A percentile compares a stretch with the other conserved stretches of the same genome.
Conservation (phyloP, 1,140 invertebrate genomes). For the Arctopsyche grandis region DNA sequence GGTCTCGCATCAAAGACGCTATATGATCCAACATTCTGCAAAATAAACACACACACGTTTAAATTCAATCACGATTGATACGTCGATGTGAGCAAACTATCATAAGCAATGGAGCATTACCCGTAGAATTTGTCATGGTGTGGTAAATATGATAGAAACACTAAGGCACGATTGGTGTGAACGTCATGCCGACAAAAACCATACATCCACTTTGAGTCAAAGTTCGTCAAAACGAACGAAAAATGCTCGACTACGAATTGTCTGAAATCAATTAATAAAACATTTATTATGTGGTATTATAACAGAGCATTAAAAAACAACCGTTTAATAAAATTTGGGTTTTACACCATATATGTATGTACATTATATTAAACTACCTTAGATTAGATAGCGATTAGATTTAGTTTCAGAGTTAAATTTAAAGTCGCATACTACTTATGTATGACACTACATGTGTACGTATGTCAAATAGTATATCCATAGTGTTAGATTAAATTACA, state of each 20-base stretch:
- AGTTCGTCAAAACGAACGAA: conserved; percentile 86
- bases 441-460: too few relatives aligned
- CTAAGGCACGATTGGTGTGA: conserved; percentile 72
- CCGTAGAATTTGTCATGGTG: conserved; percentile 90
- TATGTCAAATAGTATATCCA: too few relatives aligned
- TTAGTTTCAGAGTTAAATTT: neutral
- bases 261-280: conserved; percentile 78
- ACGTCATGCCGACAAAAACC: conserved; percentile 86
- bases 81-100: neutral
- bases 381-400: neutral
- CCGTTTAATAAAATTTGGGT: neutral
- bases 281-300: conserved; percentile 55
- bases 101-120: conserved; percentile 65
- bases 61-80: neutral
- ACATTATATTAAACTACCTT: neutral
- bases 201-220: conserved; percentile 88
- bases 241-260: conserved; percentile 62
- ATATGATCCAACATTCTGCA: conserved; percentile 33
- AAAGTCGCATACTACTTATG: too few relatives aligned
- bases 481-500: too few relatives aligned
- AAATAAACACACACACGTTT: conserved; percentile 4
- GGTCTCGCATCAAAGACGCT: neutral
- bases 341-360: neutral
- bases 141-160: conserved; percentile 78
- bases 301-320: neutral